Evolutionary conservation across 2,113 vertebrate genomes (phyloP).

Genomic region (Piprites chloris): DNA sequence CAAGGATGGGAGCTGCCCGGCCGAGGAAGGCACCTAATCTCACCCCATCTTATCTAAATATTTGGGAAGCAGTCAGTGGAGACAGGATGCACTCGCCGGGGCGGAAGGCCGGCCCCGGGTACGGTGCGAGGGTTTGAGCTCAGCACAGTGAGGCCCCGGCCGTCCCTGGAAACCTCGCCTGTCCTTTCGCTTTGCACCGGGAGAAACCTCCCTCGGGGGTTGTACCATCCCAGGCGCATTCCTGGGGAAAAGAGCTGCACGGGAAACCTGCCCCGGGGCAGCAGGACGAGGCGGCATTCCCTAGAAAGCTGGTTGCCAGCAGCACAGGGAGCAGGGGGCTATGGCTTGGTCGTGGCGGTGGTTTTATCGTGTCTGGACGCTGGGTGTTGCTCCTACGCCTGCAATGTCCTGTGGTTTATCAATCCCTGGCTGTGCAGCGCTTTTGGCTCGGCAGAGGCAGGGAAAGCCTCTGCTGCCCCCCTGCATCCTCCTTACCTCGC

Average conservation of each 20-base stretch:
- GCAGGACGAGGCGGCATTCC: too few relatives aligned
- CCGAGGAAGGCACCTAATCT: background rate
- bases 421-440: background rate
- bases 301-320: background rate
- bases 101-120: background rate
- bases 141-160: background rate
- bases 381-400: conserved; percentile 56
- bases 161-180: background rate
- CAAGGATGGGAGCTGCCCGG: background rate
- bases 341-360: fast-evolving
- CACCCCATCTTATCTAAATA: conserved; percentile 20
- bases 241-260: background rate
- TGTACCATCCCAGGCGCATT: background rate
- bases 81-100: background rate
- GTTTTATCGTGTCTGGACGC: background rate
- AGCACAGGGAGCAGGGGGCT: background rate
- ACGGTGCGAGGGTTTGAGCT: background rate
- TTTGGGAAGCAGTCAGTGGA: background rate
- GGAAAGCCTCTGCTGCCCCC: background rate
- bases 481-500: background rate
- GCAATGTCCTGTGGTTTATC: background rate
- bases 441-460: background rate
- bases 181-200: background rate
- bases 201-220: background rate
- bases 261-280: background rate